Base-by-base conservation (phyloP, 2,113 vertebrate genomes). In the Chloebia gouldiae region DNA sequence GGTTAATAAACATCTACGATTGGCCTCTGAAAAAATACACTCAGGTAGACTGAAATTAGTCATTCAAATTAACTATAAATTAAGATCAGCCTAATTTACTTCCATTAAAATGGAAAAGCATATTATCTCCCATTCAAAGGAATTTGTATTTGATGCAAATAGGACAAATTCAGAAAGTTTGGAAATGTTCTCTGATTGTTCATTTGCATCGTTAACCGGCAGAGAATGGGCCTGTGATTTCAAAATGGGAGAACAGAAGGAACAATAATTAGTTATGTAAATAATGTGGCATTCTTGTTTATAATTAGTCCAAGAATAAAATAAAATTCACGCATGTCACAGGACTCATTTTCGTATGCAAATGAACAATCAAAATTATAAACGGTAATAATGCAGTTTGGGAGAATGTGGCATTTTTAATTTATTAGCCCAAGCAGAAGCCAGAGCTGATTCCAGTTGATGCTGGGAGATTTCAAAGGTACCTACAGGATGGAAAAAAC, bases 241-340 rank as follows among this genome's bases (percentile, higher is more conserved):
- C 93, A 97, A 98, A 98, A 97, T 77, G 91, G 95, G 96, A 98
- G 98, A 99, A 99, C 99, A 99, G 98, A 99, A 99, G 99, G 99
- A 99, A 99, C 98, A 99, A 99, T 99, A 99, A 99, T 99, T 99
- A 99, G 99, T 99, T 99, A 99, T 99, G 99, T 99, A 99, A 99
- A 99, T 99, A 99, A 99, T 99, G 98, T 99, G 99, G 98, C 99
- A 98, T 99, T 99, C 99, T 99, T 99, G 99, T 99, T 99, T 99
- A 99, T 99, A 99, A 99, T 99, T 99, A 99, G 99, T 99, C 98
- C 98, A 98, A 98, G 98, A 98, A 98, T 98, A 98, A 98, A 97
- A 97, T 98, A 97, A 98, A 98, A 99, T 98, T 98, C 98, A 98
- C 94, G 98, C 98, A 98, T 99, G 99, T 99, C 99, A 99, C 98